Percentiles rank a stretch among this genome's conserved stretches.
These are phyloP conservation scores for Carterocephalus palaemon DNA, from an alignment of 2,888 invertebrate genomes.

Conservation along the genomic window DNA sequence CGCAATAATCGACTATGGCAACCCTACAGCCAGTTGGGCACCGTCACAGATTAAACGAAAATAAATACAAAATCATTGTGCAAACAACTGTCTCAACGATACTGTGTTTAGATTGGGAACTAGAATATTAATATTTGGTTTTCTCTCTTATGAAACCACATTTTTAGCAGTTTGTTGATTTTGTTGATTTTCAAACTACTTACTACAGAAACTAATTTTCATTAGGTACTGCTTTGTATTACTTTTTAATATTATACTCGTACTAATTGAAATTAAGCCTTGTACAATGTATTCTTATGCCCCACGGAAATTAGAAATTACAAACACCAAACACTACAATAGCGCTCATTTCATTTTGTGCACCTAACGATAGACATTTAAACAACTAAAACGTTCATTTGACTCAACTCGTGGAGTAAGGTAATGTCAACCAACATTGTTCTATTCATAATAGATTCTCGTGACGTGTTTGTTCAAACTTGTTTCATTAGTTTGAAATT, in stretches of 20 bases:
- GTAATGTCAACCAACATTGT: conserved; percentile 21
- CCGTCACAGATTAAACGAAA: conserved; percentile 50
- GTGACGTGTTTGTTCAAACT: conserved; percentile 35
- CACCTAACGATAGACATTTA: too few species aligned
- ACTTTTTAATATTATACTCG: too few species aligned
- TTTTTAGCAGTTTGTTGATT: conserved; percentile 45
- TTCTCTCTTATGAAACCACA: conserved; percentile 52
- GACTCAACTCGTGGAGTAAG: not conserved
- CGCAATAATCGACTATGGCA: conserved; percentile 19
- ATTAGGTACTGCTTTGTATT: too few species aligned
- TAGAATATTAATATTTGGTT: conserved; percentile 49
- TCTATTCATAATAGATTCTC: conserved; percentile 21
- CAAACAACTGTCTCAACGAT: conserved; percentile 57
- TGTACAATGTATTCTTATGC: too few species aligned
- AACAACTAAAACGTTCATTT: conserved; percentile 35
- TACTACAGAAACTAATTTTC: too few species aligned
- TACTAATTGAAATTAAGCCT: too few species aligned
- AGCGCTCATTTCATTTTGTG: too few species aligned
- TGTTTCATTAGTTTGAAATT: conserved; percentile 44
- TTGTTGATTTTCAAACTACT: conserved; percentile 21
- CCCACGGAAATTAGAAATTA: too few species aligned
- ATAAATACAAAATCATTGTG: conserved; percentile 51
- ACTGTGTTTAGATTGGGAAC: conserved; percentile 44
- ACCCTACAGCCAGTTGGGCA: conserved; percentile 49
- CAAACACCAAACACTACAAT: too few species aligned